Evolutionary conservation across 2,888 invertebrate species (phyloP), one percentile per base, ranked within the genome.

Genomic region (Drosophila imparisetae): DNA sequence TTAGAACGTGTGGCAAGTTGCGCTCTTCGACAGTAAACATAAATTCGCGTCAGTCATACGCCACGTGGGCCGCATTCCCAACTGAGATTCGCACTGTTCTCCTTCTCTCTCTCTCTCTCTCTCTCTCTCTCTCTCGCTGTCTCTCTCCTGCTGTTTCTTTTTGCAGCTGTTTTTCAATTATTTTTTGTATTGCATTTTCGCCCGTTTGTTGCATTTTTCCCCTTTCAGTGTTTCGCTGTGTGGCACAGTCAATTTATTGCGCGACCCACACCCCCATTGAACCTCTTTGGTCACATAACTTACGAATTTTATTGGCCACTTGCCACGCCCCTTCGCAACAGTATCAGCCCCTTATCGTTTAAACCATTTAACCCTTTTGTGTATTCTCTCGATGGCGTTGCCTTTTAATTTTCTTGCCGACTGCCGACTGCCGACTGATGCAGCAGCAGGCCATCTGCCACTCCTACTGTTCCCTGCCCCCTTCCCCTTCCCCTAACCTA

Each of bases 41-140:
- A 86, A 86, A 86, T 86, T 89, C 89, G 85, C 90, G 86, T 89
- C 88, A 84, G 76, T 90, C 86, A 86, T 86, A 89, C 86, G 86
- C 82, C 86, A 90, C 85, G 86, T 86, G 88, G 90, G 86, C 53
- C 65, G 85, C 76, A 72, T 73, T 70, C 72, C 78, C 21, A 66
- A 77, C 78, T 60, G 72, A 78, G 81, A 81, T 72, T 77, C 36
- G 18, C n/a, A 21, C 13, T 29, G 24, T 50, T 65, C 27, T 38
- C 42, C 50, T 32, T 32, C n/a, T 24, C 24, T 13, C 1, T 24
- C 27, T 38, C 29, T 21, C 32, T 27, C 38, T 24, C 10, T 30
- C 18, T 11, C n/a, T 21, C n/a, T 13, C 0, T 32, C n/a, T n/a
- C 24, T 32, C 32, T 27, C 38, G 0, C 11, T 32, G 0, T 11